Conservation (phyloP, 2,113 vertebrate genomes). For the Protobothrops mucrosquamatus region DNA sequence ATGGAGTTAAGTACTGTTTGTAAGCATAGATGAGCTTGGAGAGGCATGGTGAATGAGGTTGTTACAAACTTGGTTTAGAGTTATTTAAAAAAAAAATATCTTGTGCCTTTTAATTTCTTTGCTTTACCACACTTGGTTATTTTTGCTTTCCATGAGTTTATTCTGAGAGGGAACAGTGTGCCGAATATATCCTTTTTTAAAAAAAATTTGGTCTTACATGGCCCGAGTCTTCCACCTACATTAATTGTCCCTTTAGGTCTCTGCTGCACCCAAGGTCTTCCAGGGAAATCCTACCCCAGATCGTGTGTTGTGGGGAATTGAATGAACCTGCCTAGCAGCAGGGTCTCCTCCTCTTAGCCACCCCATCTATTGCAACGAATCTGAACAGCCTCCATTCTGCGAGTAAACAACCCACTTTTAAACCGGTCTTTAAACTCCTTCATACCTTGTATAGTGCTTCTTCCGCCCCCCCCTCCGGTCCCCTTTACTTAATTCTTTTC, state of each 20-base stretch:
- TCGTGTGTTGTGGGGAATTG: neutral
- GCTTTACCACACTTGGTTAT: neutral
- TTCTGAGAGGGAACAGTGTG: neutral
- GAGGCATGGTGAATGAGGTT: neutral
- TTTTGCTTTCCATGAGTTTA: neutral
- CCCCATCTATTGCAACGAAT: neutral
- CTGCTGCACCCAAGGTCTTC: neutral
- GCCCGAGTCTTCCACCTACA: neutral
- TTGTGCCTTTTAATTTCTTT: neutral
- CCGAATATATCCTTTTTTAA: neutral
- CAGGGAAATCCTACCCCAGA: neutral
- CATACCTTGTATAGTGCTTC: neutral
- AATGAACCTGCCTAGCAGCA: neutral
- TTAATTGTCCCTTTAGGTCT: neutral
- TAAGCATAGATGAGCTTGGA: neutral
- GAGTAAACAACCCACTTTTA: neutral
- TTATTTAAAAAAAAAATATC: neutral
- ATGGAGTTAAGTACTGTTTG: neutral
- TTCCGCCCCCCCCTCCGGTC: no score
- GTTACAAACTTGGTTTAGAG: neutral
- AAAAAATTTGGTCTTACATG: neutral
- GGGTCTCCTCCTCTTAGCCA: neutral
- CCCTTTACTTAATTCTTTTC: no score
- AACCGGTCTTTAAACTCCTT: neutral
- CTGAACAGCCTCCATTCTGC: neutral